Conservation (phyloP, 2,113 vertebrate species). For the Hemicordylus capensis region DNA sequence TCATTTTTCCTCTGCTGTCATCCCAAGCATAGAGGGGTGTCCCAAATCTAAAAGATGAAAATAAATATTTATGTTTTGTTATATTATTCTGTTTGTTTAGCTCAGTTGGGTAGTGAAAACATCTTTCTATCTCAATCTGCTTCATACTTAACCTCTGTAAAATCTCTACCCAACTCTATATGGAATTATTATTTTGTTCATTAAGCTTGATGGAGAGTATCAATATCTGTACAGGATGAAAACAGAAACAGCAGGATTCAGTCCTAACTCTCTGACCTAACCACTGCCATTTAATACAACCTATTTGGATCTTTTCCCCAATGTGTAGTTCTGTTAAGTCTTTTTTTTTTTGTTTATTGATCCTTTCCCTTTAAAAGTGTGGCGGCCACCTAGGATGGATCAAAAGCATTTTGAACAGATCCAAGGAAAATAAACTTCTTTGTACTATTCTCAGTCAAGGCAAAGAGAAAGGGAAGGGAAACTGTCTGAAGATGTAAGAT, state of each 20-base stretch:
- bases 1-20: not conserved
- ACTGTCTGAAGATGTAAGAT: not conserved
- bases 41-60: not conserved
- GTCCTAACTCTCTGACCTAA: not conserved
- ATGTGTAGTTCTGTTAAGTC: not conserved
- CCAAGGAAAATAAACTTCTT: not conserved
- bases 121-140: not conserved
- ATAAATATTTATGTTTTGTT: not conserved
- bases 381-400: not conserved
- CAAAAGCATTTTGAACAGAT: slow-evolving; percentile 27
- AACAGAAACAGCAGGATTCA: not conserved
- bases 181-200: not conserved
- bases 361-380: slow-evolving; percentile 10
- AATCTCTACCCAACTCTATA: not conserved
- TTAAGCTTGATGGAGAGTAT: not conserved
- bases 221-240: not conserved
- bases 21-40: not conserved
- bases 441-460: slow-evolving; percentile 11
- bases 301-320: not conserved
- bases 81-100: not conserved
- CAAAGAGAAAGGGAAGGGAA: slow-evolving; percentile 30
- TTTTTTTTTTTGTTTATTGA: slow-evolving; percentile 14
- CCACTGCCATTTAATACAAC: not conserved
- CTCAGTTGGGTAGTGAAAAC: not conserved
- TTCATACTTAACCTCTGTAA: not conserved